A percentile compares a stretch with the other conserved stretches of the same genome.
phyloP scores from a whole-genome alignment of 2,888 invertebrate genomes.

The Pollenia labialis region DNA sequence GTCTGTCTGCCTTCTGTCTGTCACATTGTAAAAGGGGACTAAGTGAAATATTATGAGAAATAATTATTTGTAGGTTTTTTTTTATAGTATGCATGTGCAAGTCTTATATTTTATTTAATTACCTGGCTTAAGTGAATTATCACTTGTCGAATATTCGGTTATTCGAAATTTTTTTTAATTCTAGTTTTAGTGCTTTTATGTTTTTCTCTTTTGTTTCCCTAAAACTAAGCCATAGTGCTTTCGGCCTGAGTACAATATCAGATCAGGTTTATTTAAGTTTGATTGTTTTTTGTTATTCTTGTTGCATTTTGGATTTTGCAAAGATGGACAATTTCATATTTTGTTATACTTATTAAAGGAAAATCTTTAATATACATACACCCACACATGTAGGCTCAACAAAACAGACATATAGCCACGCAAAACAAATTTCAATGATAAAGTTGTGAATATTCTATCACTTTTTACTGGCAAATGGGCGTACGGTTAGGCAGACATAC shows the following conservation, averaged over 20 bases:
- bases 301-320: slow-evolving; percentile 35
- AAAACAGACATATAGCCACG: background rate
- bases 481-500: background rate
- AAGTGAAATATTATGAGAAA: no score
- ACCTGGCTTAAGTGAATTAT: no score
- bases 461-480: slow-evolving; percentile 1
- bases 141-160: no score
- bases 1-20: no score
- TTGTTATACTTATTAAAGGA: slow-evolving; percentile 69
- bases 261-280: slow-evolving; percentile 60
- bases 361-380: slow-evolving; percentile 52
- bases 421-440: slow-evolving; percentile 58
- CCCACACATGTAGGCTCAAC: background rate
- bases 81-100: no score
- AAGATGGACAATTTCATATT: slow-evolving; percentile 68
- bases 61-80: no score
- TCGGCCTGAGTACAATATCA: slow-evolving; percentile 34
- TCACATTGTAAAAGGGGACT: no score
- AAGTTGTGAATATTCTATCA: slow-evolving; percentile 56
- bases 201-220: no score
- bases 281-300: slow-evolving; percentile 39
- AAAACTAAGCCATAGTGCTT: slow-evolving; percentile 32
- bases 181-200: no score
- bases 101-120: no score
- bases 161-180: no score